Evolutionary conservation across 2,113 vertebrate genomes (phyloP).

Genomic region (Smithornis capensis): DNA sequence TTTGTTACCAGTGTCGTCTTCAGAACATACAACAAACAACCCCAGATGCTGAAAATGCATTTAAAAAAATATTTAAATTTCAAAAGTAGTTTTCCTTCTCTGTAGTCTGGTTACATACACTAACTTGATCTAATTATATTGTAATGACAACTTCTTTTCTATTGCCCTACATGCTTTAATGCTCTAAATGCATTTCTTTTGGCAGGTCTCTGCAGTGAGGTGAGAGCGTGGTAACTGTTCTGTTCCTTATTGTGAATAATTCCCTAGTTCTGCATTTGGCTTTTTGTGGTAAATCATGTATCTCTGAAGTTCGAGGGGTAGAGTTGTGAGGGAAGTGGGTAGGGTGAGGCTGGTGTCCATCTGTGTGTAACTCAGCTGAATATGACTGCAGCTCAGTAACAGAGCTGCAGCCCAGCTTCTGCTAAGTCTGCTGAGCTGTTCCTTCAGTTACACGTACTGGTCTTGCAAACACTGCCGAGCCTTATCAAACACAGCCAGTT

Average conservation of each 20-base stretch:
- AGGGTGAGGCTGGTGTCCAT: slow-evolving; percentile 10
- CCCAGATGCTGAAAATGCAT: slow-evolving; percentile 9
- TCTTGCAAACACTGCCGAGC: slow-evolving; percentile 65
- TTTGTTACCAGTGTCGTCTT: slow-evolving; percentile 46
- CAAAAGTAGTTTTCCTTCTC: slow-evolving; percentile 14
- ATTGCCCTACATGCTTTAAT: not conserved
- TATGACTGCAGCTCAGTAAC: not conserved
- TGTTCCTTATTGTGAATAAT: slow-evolving; percentile 18
- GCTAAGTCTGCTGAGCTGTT: slow-evolving; percentile 56
- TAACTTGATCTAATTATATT: slow-evolving; percentile 50
- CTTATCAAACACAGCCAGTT: slow-evolving; percentile 82
- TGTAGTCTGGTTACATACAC: not conserved
- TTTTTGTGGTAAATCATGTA: not conserved
- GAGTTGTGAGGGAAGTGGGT: not conserved
- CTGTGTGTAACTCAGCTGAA: slow-evolving; percentile 33
- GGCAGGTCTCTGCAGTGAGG: slow-evolving; percentile 6
- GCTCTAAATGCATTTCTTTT: slow-evolving; percentile 30
- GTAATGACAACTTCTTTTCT: slow-evolving; percentile 28
- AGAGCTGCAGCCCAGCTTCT: slow-evolving; percentile 9
- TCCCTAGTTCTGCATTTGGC: slow-evolving; percentile 8
- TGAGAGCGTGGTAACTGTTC: not conserved
- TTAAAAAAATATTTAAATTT: slow-evolving; percentile 23
- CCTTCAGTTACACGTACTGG: slow-evolving; percentile 59
- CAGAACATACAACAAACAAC: not conserved
- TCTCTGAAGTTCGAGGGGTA: slow-evolving; percentile 14